Percentiles rank a stretch among this genome's conserved stretches.
phyloP scores from a whole-genome alignment of 2,888 invertebrate species.

The Xylota sylvarum region DNA sequence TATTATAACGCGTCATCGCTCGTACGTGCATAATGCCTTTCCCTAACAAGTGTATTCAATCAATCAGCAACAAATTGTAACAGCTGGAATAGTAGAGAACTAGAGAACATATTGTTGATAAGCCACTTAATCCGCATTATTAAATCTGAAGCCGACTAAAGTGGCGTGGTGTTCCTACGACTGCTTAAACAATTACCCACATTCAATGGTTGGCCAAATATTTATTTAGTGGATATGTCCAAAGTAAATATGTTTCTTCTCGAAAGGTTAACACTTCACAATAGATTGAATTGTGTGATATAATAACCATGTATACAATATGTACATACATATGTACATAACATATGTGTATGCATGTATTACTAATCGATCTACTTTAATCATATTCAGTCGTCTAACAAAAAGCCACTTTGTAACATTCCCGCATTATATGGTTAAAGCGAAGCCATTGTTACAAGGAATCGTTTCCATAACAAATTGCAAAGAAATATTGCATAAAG shows the following conservation, averaged over 20 bases:
- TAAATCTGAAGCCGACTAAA: background rate
- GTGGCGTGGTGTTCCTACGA: background rate
- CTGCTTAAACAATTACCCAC: background rate
- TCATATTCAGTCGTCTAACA: background rate
- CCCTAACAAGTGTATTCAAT: background rate
- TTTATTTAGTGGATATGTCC: background rate
- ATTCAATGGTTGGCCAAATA: slow-evolving; percentile 8
- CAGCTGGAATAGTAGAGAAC: background rate
- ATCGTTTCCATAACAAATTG: slow-evolving; percentile 37
- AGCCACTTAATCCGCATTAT: background rate
- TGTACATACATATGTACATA: no score
- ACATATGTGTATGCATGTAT: no score
- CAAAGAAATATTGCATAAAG: slow-evolving; percentile 33
- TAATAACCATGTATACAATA: no score
- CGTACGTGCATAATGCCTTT: no score
- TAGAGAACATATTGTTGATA: background rate
- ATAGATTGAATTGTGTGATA: no score
- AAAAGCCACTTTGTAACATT: slow-evolving; percentile 1
- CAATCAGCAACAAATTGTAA: background rate
- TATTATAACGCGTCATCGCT: no score
- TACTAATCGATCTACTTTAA: background rate
- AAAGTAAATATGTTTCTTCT: background rate
- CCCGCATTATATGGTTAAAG: background rate
- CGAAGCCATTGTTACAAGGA: slow-evolving; percentile 25
- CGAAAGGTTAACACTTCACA: background rate